Evolutionary conservation across 1,140 invertebrate genomes (phyloP).

Genomic region (Bombus picipes): DNA sequence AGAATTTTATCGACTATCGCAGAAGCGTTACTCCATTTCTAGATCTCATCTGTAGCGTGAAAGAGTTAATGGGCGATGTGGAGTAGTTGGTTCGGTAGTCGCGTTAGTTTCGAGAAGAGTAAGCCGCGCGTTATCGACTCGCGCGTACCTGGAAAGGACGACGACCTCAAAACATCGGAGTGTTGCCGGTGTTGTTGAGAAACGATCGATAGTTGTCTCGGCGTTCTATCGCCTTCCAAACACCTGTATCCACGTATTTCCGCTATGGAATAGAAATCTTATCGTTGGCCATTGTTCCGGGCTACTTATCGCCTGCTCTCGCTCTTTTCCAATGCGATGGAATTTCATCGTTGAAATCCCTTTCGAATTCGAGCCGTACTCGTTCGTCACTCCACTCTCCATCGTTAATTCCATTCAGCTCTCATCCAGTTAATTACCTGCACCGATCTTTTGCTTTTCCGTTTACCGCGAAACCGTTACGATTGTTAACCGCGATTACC

Average conservation of each 20-base stretch:
- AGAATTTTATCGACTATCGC: no score
- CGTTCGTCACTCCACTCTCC: not conserved
- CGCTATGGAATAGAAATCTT: slow-evolving; percentile 32
- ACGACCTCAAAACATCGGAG: slow-evolving; percentile 70
- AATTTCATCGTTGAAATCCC: slow-evolving; percentile 3
- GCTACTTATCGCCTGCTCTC: not conserved
- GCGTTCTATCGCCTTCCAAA: slow-evolving; percentile 44
- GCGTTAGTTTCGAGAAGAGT: slow-evolving; percentile 27
- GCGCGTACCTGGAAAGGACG: slow-evolving; percentile 64
- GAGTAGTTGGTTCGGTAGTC: slow-evolving; percentile 38
- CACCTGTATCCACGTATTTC: slow-evolving; percentile 53
- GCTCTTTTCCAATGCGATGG: not conserved
- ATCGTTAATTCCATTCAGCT: not conserved
- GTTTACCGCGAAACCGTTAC: not conserved
- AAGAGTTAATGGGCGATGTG: not conserved
- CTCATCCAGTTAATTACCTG: not conserved
- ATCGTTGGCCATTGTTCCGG: not conserved
- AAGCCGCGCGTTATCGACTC: slow-evolving; percentile 52
- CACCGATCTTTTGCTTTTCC: not conserved
- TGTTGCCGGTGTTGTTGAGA: slow-evolving; percentile 60
- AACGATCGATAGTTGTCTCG: slow-evolving; percentile 72
- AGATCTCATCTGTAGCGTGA: no score
- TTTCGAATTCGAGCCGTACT: not conserved
- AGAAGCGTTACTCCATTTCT: no score
- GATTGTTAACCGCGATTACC: not conserved